Evolutionary conservation across 2,797 vertebrate genomes (phyloP).

Genomic region (Carduelis carduelis): DNA sequence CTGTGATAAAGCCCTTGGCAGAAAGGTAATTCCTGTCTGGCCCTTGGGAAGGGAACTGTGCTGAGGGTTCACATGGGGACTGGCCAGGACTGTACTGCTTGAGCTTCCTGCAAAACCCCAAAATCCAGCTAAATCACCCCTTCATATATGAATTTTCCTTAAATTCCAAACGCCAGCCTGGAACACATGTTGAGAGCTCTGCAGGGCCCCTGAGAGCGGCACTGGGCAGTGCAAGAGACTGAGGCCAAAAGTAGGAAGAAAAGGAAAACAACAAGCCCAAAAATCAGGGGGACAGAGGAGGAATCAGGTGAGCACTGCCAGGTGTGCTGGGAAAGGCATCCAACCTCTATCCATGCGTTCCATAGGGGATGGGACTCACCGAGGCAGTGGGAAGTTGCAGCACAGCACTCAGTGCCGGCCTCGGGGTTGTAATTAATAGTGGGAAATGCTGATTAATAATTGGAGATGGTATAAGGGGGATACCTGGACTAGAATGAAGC

Average conservation of each 20-base stretch:
- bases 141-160: accelerated
- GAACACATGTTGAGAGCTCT: not conserved
- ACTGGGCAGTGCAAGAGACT: accelerated
- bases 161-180: accelerated
- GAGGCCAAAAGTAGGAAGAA: not conserved
- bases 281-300: not conserved
- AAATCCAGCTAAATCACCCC: not conserved
- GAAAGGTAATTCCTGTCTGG: not conserved
- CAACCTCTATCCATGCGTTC: accelerated
- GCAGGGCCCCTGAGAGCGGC: accelerated
- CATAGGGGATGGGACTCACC: accelerated
- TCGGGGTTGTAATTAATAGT: accelerated
- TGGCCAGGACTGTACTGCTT: accelerated
- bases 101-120: not conserved
- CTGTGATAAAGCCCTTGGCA: not conserved
- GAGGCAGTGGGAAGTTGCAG: accelerated
- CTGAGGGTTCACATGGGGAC: not conserved
- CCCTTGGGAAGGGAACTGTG: not conserved
- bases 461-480: too few species aligned
- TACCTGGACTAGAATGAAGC: not conserved
- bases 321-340: accelerated
- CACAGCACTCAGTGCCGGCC: accelerated
- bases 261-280: not conserved
- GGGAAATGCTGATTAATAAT: not conserved
- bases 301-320: accelerated